Evolutionary conservation across 2,888 invertebrate genomes (phyloP), one percentile per base, ranked within the genome.

Genomic region (Epinotia nisella): DNA sequence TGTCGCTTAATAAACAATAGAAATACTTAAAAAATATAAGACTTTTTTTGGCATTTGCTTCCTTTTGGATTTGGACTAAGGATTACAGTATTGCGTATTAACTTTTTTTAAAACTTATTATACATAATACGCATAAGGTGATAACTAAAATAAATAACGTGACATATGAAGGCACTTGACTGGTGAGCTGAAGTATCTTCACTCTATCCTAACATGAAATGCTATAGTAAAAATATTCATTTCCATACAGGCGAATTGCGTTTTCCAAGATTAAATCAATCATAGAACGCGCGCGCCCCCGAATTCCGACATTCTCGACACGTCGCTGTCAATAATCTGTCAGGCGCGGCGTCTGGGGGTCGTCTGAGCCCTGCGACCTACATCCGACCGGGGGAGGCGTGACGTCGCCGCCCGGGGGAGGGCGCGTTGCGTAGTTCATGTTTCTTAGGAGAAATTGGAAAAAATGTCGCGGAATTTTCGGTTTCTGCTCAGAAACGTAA

Each of bases 341-440:
- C 75, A 80, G 77, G 78, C 85, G 82, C 83, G 85, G 83, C 87
- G 91, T 92, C 93, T 93, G 85, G 89, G 92, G 91, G 90, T 90
- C 89, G 92, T 93, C 92, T 93, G 89, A 89, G 87, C 77, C 35
- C 35, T 87, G 85, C 92, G 92, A 91, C 92, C 92, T 92, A 91
- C 86, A 90, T 91, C 82, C 79, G 64, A 73, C 75, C 79, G 71
- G 71, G 74, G 60, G 75, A 56, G 79, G 77, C 81, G 80, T 81
- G 83, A 83, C 85, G 84, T 85, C 85, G 83, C 82, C 81, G 83
- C 70, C 49, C 49, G 15, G 45, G 41, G 45, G 49, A 13, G 5
- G 81, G 80, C 78, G 55, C 7, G 24, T n/a, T 68, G 58, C 49
- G 56, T 45, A 49, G 45, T 59, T 56, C 41, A 49, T 49, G 59